Evolutionary conservation across 2,113 vertebrate genomes (phyloP), one percentile per base, ranked within the genome.

Genomic region (Pluvialis apricaria): DNA sequence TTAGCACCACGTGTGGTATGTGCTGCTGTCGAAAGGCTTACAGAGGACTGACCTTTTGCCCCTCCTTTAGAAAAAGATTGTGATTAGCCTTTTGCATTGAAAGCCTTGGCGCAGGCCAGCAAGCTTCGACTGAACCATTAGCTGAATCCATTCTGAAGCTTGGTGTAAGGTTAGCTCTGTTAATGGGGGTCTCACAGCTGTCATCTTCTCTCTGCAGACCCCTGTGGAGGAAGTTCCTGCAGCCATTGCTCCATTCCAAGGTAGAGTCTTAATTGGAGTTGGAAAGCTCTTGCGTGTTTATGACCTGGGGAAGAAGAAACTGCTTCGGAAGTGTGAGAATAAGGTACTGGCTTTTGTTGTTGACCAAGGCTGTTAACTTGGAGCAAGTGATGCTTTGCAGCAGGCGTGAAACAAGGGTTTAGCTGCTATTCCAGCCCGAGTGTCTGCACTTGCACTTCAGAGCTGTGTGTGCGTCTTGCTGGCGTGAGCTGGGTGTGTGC

Each of bases 271-370:
- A 73, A 99, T 99, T 55, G 99, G 99, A 20, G 99, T 99, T 36
- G 99, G 99, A 7, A 99, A 99, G 90, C 98, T 99, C 42, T 95
- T 99, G 85, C 98, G 99, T 58, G 99, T 99, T 5, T 99, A 99
- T 5, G 99, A 99, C 97, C 96, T 99, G 71, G 99, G 99, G 86
- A 99, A 99, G 96, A 99, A 99, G 98, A 99, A 99, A 76, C 98
- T 99, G 92, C 99, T 99, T 12, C 98, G 99, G 44, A 99, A 99
- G 90, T 99, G 99, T 98, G 99, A 99, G 92, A 99, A 99, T 87
- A 99, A 99, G 99, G 99, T 99, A 96, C 86, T 60, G 36, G 7
- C 55, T 86, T 57, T 12, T 72, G 29, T 57, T 89, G 25, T 14
- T 64, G 13, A n/a, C 15, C 40, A 42, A 62, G 26, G 38, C 38